A percentile compares a stretch with the other conserved stretches of the same genome.
These are phyloP conservation scores for Cosmopolites sordidus DNA, from an alignment of 2,888 invertebrate genomes.

Conservation along the genomic window DNA sequence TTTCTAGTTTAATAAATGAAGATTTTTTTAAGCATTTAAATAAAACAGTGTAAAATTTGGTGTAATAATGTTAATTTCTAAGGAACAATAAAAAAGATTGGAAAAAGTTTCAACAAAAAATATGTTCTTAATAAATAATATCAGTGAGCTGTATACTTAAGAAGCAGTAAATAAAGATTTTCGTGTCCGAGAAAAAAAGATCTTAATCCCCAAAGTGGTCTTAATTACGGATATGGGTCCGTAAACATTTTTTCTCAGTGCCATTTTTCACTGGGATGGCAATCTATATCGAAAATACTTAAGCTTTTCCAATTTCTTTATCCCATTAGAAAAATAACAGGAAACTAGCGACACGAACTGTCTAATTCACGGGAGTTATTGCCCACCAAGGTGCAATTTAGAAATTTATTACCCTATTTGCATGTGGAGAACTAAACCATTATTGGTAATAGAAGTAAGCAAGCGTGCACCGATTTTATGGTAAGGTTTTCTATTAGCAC, in stretches of 20 bases:
- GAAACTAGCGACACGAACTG: conserved; percentile 30
- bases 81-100: too few relatives aligned
- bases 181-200: not conserved
- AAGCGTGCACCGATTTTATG: conserved; percentile 25
- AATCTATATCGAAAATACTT: conserved; percentile 25
- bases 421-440: conserved; percentile 30
- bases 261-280: conserved; percentile 19
- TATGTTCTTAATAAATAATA: too few relatives aligned
- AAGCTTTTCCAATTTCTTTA: conserved; percentile 27
- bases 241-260: conserved; percentile 7
- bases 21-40: too few relatives aligned
- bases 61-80: too few relatives aligned
- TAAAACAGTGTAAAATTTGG: too few relatives aligned
- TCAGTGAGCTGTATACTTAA: not conserved
- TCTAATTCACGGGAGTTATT: conserved; percentile 30
- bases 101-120: too few relatives aligned
- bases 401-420: conserved; percentile 33
- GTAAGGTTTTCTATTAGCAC: conserved; percentile 23
- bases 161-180: not conserved
- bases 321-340: conserved; percentile 33
- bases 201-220: conserved; percentile 4
- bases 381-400: conserved; percentile 34
- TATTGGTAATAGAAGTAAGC: conserved; percentile 27
- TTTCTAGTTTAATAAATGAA: too few relatives aligned
- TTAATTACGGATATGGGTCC: conserved; percentile 18